phyloP scores from a whole-genome alignment of 2,797 vertebrate species.

The Threskiornis aethiopicus region DNA sequence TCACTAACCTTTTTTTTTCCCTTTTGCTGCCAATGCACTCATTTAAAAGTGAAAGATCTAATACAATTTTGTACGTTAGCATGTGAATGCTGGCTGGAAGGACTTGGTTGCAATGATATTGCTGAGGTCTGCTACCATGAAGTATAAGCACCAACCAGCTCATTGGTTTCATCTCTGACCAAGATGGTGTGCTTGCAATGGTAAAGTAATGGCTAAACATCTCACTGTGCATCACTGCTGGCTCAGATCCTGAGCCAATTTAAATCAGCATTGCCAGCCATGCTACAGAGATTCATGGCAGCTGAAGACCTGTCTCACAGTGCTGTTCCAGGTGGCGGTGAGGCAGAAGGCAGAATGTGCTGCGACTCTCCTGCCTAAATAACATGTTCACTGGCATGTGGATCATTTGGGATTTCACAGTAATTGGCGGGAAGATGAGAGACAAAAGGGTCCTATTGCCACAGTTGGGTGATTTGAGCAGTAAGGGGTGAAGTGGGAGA shows the following conservation, averaged over 20 bases:
- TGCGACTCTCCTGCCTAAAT: neutral
- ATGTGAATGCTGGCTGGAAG: neutral
- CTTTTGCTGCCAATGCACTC: neutral
- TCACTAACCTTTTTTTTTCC: neutral
- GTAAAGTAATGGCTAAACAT: neutral
- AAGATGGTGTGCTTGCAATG: neutral
- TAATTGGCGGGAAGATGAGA: neutral
- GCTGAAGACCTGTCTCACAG: neutral
- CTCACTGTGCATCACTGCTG: neutral
- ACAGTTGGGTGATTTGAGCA: neutral
- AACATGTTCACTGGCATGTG: rapidly evolving
- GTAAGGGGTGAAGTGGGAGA: neutral
- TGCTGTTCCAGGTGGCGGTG: neutral
- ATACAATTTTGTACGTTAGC: neutral
- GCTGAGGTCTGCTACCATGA: neutral
- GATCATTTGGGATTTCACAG: neutral
- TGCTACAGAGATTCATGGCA: neutral
- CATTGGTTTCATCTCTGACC: neutral
- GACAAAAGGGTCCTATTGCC: rapidly evolving
- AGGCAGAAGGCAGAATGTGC: neutral
- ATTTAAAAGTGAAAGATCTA: neutral
- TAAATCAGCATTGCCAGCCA: neutral
- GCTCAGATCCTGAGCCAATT: neutral
- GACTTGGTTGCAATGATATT: neutral
- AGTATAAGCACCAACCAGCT: neutral